Base-by-base conservation (phyloP, 2,888 invertebrate species). In the Drosophila prostipennis region DNA sequence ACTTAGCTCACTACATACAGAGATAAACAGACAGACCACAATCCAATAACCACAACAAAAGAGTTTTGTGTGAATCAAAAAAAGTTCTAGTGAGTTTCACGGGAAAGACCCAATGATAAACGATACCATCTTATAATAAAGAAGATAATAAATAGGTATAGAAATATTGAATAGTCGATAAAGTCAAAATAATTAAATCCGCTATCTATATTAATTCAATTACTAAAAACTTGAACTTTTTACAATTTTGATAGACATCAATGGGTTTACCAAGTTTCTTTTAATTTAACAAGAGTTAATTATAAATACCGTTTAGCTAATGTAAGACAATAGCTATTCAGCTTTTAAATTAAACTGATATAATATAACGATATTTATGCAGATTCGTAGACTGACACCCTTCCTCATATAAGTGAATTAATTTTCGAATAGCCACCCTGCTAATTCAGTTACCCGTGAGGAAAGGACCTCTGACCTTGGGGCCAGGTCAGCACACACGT, bases 401-500 rank as follows among this genome's bases (percentile, higher is more conserved):
- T 14, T 1, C 19, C 14, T 6, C 23, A 37, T 16, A 48, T 8
- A 19, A 10, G 37, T 52, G 32, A 34, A 58, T 49, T 39, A 39
- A 52, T 34, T 10, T 26, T 39, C n/a, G 11, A n/a, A 32, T n/a
- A 39, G 45, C n/a, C 6, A 14, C 10, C 10, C 48, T 32, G 39
- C 43, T 46, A 65, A 68, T 43, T 34, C 37, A 39, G 67, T 67
- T 69, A 34, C n/a, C 29, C 14, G 36, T 37, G 37, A 40, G 14
- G 14, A 26, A 37, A 16, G 14, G 52, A 29, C 52, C 45, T 14
- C 45, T n/a, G 65, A 52, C 48, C 53, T 58, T 70, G 39, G 49
- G 19, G 16, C 37, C 14, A 37, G 40, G 10, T 26, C 34, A 43
- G 65, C 43, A 29, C 60, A 63, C 79, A 71, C 77, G 74, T 79